Conservation (phyloP, 2,113 vertebrate genomes). For the Triplophysa dalaica region DNA sequence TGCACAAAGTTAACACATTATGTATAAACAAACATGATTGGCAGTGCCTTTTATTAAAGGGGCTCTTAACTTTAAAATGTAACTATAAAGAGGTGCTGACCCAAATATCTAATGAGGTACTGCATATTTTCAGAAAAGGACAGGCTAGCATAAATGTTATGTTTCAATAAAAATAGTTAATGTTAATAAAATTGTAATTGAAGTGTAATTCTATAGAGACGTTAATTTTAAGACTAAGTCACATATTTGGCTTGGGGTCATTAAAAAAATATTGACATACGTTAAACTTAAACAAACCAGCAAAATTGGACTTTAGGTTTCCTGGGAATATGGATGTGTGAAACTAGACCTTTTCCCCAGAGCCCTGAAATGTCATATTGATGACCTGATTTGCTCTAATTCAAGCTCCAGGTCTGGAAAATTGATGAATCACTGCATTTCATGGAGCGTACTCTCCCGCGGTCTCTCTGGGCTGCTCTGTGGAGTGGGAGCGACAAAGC, state of each 20-base stretch:
- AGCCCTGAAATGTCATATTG: constrained; percentile 35
- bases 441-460: not conserved
- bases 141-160: no score
- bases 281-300: not conserved
- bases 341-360: constrained; percentile 29
- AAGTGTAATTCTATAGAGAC: no score
- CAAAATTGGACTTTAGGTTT: constrained; percentile 28
- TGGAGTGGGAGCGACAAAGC: constrained; percentile 31
- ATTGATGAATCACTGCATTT: constrained; percentile 20
- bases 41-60: no score
- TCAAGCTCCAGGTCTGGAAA: constrained; percentile 39
- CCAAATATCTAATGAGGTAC: no score
- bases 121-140: no score
- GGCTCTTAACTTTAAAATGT: no score
- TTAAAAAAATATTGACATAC: not conserved
- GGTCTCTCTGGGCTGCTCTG: constrained; percentile 7
- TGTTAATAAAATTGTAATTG: no score
- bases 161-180: no score
- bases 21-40: no score
- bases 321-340: constrained; percentile 51
- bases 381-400: constrained; percentile 23
- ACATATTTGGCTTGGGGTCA: not conserved
- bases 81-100: no score
- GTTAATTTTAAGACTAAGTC: not conserved
- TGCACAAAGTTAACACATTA: no score